Evolutionary conservation across 2,113 vertebrate species (phyloP), one percentile per base, ranked within the genome.

Genomic region (Pantherophis guttatus): DNA sequence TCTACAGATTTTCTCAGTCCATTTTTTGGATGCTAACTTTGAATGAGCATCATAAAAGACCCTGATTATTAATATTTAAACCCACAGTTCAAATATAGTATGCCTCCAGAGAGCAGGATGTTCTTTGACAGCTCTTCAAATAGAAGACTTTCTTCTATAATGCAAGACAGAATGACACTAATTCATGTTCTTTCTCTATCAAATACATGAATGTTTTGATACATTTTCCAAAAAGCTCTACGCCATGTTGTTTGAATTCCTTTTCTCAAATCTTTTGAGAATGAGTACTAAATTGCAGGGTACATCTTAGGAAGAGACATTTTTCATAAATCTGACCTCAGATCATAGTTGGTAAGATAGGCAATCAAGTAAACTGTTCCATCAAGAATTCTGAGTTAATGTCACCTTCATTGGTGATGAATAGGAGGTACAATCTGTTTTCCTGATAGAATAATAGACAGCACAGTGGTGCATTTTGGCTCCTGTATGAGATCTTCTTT

Each of bases 231-330:
- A 11, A 33, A 87, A 39, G n/a, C 3, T 81, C n/a, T 39, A 81
- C 0, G 8, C 33, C 70, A 94, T 4, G 44, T 0, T 0, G 0
- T 39, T 88, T 91, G 62, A 54, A 3, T 53, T 1, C 0, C 23
- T 88, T 5, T 89, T 0, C 3, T 50, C 17, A 53, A 2, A 2
- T 75, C 53, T 33, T 90, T 90, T 88, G 1, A 0, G n/a, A 29
- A 48, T 53, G 3, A 0, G 0, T 0, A 0, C 90, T 7, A 0
- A 39, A 90, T 26, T 87, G 24, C 23, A 81, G 90, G 11, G 48
- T 53, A 26, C 39, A 0, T 0, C 90, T 8, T 39, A n/a, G 1
- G 29, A 70, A 70, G 54, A 29, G 48, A 19, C 0, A 0, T 53
- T 13, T 33, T 44, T 24, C 3, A 1, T 21, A 39, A 65, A 1